A percentile compares a stretch with the other conserved stretches of the same genome.
Conservation (phyloP, 2,113 vertebrate species). For the Coptodon rendalli region DNA sequence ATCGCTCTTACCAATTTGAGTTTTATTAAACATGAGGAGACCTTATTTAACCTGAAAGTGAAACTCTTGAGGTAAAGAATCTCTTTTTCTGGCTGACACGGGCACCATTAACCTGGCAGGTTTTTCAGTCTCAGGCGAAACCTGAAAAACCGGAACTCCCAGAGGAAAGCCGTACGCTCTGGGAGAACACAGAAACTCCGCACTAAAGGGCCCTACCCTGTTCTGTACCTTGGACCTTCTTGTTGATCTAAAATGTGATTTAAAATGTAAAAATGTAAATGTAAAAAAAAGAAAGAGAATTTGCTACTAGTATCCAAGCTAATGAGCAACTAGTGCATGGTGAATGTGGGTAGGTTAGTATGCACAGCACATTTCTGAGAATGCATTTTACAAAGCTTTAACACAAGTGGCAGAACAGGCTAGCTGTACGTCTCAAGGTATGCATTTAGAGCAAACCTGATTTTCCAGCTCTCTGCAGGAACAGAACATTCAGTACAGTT, state of each 20-base stretch:
- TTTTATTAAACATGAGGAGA: fast-evolving
- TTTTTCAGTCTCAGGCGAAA: not conserved
- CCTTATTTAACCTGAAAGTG: not conserved
- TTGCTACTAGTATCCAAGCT: not conserved
- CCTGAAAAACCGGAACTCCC: not conserved
- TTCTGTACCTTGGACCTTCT: not conserved
- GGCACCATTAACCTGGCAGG: not conserved
- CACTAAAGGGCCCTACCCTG: not conserved
- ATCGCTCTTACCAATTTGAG: fast-evolving
- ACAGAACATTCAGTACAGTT: not conserved
- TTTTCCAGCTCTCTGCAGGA: not conserved
- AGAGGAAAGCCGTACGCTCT: not conserved
- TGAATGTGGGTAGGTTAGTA: not conserved
- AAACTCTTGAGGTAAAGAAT: not conserved
- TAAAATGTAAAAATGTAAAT: not conserved
- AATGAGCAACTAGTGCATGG: not conserved
- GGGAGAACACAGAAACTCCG: not conserved
- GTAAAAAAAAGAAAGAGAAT: not conserved
- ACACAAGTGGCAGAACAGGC: not conserved
- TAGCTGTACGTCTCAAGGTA: not conserved
- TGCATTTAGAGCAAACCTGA: not conserved
- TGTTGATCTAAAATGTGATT: not conserved
- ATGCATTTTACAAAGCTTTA: not conserved
- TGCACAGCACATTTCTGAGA: not conserved
- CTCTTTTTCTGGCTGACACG: fast-evolving